A percentile compares a stretch with the other conserved stretches of the same genome.
These are phyloP conservation scores for Caenorhabditis sp. DNA, from an alignment of 2,888 invertebrate species.

Conservation along the genomic window DNA sequence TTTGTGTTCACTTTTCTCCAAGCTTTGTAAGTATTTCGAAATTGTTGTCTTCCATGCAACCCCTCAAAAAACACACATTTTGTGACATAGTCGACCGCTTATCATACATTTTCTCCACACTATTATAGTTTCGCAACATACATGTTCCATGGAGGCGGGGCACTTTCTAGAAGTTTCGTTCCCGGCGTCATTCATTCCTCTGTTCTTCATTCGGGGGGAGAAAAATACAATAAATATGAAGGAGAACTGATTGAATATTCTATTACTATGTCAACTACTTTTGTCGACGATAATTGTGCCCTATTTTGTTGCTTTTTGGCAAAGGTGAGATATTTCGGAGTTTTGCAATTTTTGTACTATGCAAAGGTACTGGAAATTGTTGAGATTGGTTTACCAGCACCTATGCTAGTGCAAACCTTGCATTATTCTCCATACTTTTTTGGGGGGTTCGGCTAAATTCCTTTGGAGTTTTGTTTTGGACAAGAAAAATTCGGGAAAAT, in stretches of 20 bases:
- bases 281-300: not conserved
- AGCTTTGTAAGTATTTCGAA: not conserved
- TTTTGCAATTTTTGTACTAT: conserved; percentile 47
- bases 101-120: too few species aligned
- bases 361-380: conserved; percentile 43
- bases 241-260: not conserved
- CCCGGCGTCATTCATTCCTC: too few species aligned
- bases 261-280: not conserved
- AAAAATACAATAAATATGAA: not conserved
- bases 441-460: too few species aligned
- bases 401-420: conserved; percentile 48
- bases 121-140: too few species aligned
- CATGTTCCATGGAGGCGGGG: too few species aligned
- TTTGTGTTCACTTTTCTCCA: not conserved
- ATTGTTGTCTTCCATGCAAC: not conserved
- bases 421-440: not conserved
- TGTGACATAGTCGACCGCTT: not conserved
- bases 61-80: not conserved
- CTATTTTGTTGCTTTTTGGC: not conserved
- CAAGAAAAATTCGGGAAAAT: too few species aligned
- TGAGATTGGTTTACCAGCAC: conserved; percentile 21
- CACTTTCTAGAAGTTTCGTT: too few species aligned
- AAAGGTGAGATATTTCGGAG: not conserved
- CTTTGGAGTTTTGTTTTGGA: too few species aligned
- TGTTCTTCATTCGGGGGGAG: too few species aligned